phyloP scores from a whole-genome alignment of 2,888 invertebrate species.

The Drosophila subquinaria region DNA sequence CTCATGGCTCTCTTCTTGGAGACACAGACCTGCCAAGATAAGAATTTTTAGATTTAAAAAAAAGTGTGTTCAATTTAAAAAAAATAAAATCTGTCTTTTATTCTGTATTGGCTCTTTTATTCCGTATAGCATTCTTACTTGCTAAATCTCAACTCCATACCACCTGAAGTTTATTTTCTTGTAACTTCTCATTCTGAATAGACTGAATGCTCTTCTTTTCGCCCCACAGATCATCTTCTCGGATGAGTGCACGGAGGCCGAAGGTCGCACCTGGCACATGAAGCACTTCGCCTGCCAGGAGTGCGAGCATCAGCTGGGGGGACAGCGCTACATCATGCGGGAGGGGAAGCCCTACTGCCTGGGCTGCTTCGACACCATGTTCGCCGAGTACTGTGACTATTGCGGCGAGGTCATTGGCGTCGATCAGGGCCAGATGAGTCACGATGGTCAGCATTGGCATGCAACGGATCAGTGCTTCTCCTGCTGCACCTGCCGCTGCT shows the following conservation, averaged over 20 bases:
- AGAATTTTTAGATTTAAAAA: too few relatives aligned
- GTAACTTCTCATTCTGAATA: background rate
- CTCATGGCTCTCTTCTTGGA: too few relatives aligned
- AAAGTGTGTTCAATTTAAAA: too few relatives aligned
- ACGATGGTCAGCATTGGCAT: constrained; percentile 99
- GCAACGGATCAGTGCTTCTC: constrained; percentile 97
- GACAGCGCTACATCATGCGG: constrained; percentile 98
- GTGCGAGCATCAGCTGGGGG: constrained; percentile 97
- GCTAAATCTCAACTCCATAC: too few relatives aligned
- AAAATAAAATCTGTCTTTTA: too few relatives aligned
- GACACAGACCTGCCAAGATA: too few relatives aligned
- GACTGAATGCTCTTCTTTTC: background rate
- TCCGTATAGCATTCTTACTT: too few relatives aligned
- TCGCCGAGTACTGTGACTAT: constrained; percentile 98
- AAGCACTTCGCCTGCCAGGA: constrained; percentile 98
- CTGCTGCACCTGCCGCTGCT: constrained; percentile 93
- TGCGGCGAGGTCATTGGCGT: constrained; percentile 98
- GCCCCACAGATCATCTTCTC: constrained; percentile 95
- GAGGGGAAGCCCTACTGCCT: constrained; percentile 98
- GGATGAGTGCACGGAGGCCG: constrained; percentile 99
- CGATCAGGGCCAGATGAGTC: constrained; percentile 99
- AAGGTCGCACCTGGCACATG: constrained; percentile 99
- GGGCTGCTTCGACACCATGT: constrained; percentile 97
- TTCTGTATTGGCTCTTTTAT: too few relatives aligned
- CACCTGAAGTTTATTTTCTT: background rate